Conservation (phyloP, 2,888 invertebrate species). For the Melitaea athalia region DNA sequence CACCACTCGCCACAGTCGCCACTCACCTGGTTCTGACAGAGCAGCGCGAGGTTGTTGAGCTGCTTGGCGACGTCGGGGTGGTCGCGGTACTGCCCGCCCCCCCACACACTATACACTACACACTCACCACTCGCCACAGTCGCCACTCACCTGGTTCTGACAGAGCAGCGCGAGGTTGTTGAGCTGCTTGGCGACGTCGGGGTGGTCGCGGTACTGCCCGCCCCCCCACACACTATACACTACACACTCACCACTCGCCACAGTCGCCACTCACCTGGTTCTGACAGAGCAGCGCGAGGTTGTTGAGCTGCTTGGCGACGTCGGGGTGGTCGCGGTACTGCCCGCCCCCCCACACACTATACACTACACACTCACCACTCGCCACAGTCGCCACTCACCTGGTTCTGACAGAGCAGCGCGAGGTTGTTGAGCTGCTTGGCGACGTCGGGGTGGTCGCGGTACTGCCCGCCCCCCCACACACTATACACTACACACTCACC, state of each 20-base stretch:
- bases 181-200: slow-evolving; percentile 84
- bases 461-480: too few species aligned
- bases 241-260: too few species aligned
- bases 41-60: slow-evolving; percentile 60
- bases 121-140: too few species aligned
- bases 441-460: neutral
- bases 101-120: too few species aligned
- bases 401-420: slow-evolving; percentile 92
- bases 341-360: too few species aligned
- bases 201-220: slow-evolving; percentile 15
- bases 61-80: slow-evolving; percentile 86
- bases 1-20: too few species aligned
- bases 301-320: slow-evolving; percentile 99
- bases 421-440: slow-evolving; percentile 84
- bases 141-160: too few species aligned
- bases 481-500: too few species aligned
- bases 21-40: too few species aligned
- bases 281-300: slow-evolving; percentile 96
- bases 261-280: slow-evolving; percentile 59
- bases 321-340: slow-evolving; percentile 91
- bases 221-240: too few species aligned
- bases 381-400: slow-evolving; percentile 11
- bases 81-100: neutral
- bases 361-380: too few species aligned
- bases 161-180: neutral